phyloP scores from a whole-genome alignment of 2,113 vertebrate genomes.

The Amblyornis subalaris region DNA sequence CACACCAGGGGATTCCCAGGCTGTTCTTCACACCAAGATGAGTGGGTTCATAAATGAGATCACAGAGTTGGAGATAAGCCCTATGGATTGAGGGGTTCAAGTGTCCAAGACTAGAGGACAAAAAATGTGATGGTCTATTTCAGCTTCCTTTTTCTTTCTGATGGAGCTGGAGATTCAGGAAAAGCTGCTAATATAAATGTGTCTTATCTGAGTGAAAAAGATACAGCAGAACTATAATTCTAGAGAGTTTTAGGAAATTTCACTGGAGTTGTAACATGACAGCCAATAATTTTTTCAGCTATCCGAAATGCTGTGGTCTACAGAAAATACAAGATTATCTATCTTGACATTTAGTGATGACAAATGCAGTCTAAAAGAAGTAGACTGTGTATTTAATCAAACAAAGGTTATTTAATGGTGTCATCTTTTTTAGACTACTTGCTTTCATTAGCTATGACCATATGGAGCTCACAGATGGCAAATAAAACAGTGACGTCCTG shows the following conservation, averaged over 20 bases:
- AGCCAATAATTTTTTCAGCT: not conserved
- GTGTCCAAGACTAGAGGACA: not conserved
- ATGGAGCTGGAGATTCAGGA: not conserved
- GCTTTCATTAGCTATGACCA: slow-evolving; percentile 63
- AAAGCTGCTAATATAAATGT: not conserved
- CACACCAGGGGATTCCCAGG: not conserved
- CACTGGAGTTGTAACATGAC: not conserved
- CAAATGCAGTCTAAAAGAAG: slow-evolving; percentile 17
- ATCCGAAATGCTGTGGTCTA: not conserved
- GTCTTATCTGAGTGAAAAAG: not conserved
- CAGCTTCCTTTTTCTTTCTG: not conserved
- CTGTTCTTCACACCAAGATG: not conserved
- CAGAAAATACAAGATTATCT: not conserved
- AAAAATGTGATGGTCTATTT: not conserved
- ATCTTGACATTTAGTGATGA: slow-evolving; percentile 17
- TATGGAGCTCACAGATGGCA: slow-evolving; percentile 72
- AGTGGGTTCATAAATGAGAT: not conserved
- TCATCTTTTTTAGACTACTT: slow-evolving; percentile 57
- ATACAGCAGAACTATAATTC: not conserved
- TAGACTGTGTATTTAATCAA: slow-evolving; percentile 38
- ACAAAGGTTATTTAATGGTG: slow-evolving; percentile 51
- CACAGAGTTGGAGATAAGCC: not conserved
- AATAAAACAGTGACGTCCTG: slow-evolving; percentile 59
- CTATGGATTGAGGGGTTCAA: not conserved
- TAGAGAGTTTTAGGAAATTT: not conserved